Evolutionary conservation across 2,888 invertebrate genomes (phyloP).

Genomic region (Linyphia triangularis): DNA sequence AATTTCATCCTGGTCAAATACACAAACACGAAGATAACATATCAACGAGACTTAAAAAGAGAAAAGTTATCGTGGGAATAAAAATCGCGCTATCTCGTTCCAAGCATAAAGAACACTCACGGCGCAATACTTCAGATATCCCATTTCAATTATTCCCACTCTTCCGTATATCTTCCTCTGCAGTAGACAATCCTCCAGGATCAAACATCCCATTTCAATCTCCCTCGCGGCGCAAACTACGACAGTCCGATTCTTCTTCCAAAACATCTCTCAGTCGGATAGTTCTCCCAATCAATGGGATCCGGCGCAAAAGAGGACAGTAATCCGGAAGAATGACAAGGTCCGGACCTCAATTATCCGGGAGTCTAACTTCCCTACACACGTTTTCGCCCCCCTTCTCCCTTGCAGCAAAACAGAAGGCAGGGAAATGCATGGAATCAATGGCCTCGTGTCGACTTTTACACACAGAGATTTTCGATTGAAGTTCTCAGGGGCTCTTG

Average conservation of each 20-base stretch:
- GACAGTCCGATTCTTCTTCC: conserved; percentile 14
- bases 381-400: not conserved
- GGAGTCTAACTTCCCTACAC: conserved; percentile 54
- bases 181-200: not conserved
- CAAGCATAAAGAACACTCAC: not conserved
- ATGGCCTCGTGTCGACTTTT: conserved; percentile 59
- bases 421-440: no score
- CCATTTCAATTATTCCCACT: not conserved
- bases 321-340: conserved; percentile 75
- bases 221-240: not conserved
- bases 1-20: no score
- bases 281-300: conserved; percentile 65
- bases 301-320: conserved; percentile 70
- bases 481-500: conserved; percentile 41
- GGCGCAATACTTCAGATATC: not conserved
- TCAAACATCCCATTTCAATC: not conserved
- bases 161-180: not conserved
- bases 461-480: conserved; percentile 70
- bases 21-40: no score
- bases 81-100: no score
- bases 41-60: no score
- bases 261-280: conserved; percentile 44
- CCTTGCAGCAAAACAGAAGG: conserved; percentile 12
- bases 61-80: no score
- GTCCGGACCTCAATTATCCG: conserved; percentile 75